phyloP scores from a whole-genome alignment of 2,888 invertebrate species.

The Xestobium rufovillosum region DNA sequence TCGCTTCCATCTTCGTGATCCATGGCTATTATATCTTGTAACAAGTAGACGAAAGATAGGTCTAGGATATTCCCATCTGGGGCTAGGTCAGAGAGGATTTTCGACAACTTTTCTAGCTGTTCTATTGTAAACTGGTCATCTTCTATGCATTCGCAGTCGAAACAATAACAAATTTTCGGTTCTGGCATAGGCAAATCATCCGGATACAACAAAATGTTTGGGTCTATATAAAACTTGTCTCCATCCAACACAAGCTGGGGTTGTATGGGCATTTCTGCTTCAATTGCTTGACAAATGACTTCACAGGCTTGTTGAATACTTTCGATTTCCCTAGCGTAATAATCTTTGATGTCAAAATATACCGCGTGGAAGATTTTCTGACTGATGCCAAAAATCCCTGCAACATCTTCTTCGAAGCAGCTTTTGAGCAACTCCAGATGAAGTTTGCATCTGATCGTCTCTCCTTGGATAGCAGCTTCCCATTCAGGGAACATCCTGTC shows the following conservation, averaged over 20 bases:
- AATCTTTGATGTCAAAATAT: conserved; percentile 42
- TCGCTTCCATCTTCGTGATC: conserved; percentile 33
- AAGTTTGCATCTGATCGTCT: conserved; percentile 46
- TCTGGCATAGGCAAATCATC: conserved; percentile 27
- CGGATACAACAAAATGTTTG: conserved; percentile 33
- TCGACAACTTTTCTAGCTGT: conserved; percentile 32
- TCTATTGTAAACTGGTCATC: conserved; percentile 31
- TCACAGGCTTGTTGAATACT: conserved; percentile 38
- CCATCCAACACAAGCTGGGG: conserved; percentile 41
- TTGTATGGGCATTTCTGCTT: conserved; percentile 41
- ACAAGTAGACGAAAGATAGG: conserved; percentile 38
- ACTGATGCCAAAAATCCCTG: conserved; percentile 44
- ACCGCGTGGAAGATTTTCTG: conserved; percentile 47
- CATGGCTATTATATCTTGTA: conserved; percentile 42
- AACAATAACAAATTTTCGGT: too few species aligned
- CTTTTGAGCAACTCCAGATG: conserved; percentile 46
- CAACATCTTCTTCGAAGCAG: conserved; percentile 43
- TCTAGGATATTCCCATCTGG: conserved; percentile 40
- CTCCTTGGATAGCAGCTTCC: conserved; percentile 50
- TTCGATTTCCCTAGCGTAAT: conserved; percentile 39
- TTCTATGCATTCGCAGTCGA: background rate
- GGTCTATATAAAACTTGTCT: conserved; percentile 39
- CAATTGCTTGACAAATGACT: conserved; percentile 38
- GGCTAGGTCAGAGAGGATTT: conserved; percentile 37
- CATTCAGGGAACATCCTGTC: conserved; percentile 50